phyloP scores from a whole-genome alignment of 2,888 invertebrate genomes.

The Epinotia demarniana region DNA sequence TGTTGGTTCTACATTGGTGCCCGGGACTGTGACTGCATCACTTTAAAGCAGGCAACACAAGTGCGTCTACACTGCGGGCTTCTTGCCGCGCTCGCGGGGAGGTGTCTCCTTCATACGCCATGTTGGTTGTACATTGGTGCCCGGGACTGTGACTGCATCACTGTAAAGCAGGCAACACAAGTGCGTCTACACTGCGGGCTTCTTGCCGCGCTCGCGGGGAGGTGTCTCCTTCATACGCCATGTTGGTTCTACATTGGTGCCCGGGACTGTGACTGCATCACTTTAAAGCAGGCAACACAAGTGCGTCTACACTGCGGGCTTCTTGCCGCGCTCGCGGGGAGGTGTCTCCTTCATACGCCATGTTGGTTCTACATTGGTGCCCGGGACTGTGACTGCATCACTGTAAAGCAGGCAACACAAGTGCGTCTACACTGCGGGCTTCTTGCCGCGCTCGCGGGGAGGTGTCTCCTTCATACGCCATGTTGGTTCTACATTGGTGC shows the following conservation, averaged over 20 bases:
- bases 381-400: no score
- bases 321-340: slow-evolving; percentile 37
- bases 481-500: no score
- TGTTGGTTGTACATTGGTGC: no score
- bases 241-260: no score
- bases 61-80: slow-evolving; percentile 9
- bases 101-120: slow-evolving; percentile 28
- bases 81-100: slow-evolving; percentile 37
- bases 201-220: slow-evolving; percentile 36
- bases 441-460: slow-evolving; percentile 37
- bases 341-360: slow-evolving; percentile 24
- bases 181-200: slow-evolving; percentile 6
- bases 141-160: no score
- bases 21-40: no score
- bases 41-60: no score
- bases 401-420: no score
- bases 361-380: no score
- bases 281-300: not conserved
- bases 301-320: slow-evolving; percentile 7
- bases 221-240: slow-evolving; percentile 29
- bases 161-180: not conserved
- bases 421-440: slow-evolving; percentile 9
- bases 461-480: slow-evolving; percentile 28
- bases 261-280: no score
- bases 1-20: no score